These are phyloP conservation scores for Aplysina aerophoba DNA, from an alignment of 37 sponge, comb jelly and placozoan genomes.

Conservation along the genomic window DNA sequence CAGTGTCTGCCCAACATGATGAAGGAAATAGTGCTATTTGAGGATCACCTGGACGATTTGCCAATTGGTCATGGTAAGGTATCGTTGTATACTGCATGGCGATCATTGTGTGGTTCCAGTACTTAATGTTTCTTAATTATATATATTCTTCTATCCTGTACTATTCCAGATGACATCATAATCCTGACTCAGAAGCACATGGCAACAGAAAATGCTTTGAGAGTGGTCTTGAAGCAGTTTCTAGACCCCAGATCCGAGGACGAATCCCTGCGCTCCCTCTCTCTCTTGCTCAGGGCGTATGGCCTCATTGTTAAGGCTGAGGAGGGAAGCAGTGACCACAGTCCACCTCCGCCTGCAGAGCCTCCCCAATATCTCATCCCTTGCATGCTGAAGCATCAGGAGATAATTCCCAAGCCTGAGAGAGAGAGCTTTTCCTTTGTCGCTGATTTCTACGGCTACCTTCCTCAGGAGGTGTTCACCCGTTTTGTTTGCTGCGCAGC, in stretches of 20 bases:
- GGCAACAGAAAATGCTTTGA: constrained; percentile 5
- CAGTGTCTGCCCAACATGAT: constrained; percentile 56
- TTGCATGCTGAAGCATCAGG: constrained; percentile 17
- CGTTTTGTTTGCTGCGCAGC: constrained; percentile 37
- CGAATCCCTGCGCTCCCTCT: constrained; percentile 12
- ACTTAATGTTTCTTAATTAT: not conserved
- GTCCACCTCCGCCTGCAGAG: not conserved
- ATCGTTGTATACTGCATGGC: not conserved
- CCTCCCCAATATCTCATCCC: constrained; percentile 33
- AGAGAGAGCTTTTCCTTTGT: constrained; percentile 32
- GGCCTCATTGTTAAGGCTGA: constrained; percentile 47
- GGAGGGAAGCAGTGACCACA: no score
- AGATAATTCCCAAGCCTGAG: not conserved
- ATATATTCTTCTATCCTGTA: not conserved
- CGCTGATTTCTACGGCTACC: constrained; percentile 55
- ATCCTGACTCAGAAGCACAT: constrained; percentile 5
- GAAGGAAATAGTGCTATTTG: constrained; percentile 59
- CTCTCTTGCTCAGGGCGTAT: constrained; percentile 51
- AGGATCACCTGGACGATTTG: not conserved
- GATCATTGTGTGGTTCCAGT: not conserved
- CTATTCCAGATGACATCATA: not conserved
- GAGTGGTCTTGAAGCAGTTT: constrained; percentile 28
- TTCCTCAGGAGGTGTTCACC: constrained; percentile 61
- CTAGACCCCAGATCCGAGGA: not conserved
- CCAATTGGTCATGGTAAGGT: not conserved